Conservation (phyloP, 2,888 invertebrate genomes). For the Eupithecia dodoneata region DNA sequence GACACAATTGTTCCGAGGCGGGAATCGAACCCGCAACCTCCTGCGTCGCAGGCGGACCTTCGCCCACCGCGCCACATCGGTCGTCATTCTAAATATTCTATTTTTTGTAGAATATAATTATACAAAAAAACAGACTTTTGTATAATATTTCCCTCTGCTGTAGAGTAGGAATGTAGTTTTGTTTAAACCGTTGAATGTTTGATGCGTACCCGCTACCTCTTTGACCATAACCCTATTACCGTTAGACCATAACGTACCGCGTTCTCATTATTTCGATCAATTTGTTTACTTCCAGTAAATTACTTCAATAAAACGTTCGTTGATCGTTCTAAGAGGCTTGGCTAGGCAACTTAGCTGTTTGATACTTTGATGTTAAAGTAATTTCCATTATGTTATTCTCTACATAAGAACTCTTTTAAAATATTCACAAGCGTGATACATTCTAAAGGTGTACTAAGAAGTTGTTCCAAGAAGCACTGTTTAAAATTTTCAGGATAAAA, state of each 20-base stretch:
- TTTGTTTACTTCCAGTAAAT: constrained; percentile 44
- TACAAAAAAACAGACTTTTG: no score
- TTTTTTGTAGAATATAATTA: no score
- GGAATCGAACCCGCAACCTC: no score
- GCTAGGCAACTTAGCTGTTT: background rate
- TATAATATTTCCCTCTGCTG: background rate
- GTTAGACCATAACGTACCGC: constrained; percentile 49
- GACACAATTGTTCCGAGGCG: no score
- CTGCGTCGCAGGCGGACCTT: no score
- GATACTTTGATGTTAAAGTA: background rate
- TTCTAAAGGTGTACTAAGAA: background rate
- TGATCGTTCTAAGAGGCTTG: background rate
- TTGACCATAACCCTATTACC: constrained; percentile 54
- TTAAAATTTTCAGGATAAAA: background rate
- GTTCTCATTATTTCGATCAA: constrained; percentile 52
- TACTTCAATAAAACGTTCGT: constrained; percentile 12
- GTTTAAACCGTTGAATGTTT: constrained; percentile 13
- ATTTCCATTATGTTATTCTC: background rate
- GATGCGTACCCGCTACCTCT: constrained; percentile 53
- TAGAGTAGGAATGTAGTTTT: background rate
- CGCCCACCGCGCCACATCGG: no score
- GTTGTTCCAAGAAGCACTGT: background rate
- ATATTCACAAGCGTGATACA: background rate
- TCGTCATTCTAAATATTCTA: no score
- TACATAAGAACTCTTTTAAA: background rate